Evolutionary conservation across 2,888 invertebrate genomes (phyloP).

Genomic region (Bombylius discolor): DNA sequence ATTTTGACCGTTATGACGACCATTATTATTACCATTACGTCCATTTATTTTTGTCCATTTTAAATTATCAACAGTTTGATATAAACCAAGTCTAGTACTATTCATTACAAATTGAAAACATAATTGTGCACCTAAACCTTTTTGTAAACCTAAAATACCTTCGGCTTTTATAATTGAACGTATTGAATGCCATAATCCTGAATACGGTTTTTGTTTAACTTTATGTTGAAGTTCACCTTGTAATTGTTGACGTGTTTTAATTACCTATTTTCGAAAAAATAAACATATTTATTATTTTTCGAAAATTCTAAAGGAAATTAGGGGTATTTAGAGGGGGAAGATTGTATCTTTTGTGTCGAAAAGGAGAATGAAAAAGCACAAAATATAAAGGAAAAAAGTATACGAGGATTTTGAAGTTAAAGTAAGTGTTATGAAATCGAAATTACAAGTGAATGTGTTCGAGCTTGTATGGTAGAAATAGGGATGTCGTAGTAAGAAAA

Average conservation of each 20-base stretch:
- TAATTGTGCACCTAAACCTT: constrained; percentile 69
- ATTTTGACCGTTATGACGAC: not conserved
- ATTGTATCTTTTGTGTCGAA: no score
- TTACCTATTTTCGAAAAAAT: constrained; percentile 11
- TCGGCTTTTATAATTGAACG: constrained; percentile 61
- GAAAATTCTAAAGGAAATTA: no score
- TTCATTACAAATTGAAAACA: constrained; percentile 57
- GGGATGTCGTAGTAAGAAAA: no score
- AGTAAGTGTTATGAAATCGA: no score
- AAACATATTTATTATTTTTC: no score
- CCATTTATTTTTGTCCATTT: constrained; percentile 37
- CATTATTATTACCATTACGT: not conserved
- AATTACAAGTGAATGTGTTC: no score
- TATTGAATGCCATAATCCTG: constrained; percentile 69
- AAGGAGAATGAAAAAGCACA: no score
- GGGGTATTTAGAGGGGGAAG: no score
- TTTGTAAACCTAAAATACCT: constrained; percentile 59
- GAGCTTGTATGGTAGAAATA: no score
- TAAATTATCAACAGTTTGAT: constrained; percentile 47
- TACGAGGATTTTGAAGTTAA: no score
- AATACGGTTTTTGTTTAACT: constrained; percentile 46
- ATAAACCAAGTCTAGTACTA: constrained; percentile 45
- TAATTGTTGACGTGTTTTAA: constrained; percentile 79
- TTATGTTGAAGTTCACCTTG: constrained; percentile 64
- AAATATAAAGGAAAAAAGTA: no score